These are phyloP conservation scores for Thereva nobilitata DNA, from an alignment of 2,888 invertebrate genomes.

Conservation along the genomic window DNA sequence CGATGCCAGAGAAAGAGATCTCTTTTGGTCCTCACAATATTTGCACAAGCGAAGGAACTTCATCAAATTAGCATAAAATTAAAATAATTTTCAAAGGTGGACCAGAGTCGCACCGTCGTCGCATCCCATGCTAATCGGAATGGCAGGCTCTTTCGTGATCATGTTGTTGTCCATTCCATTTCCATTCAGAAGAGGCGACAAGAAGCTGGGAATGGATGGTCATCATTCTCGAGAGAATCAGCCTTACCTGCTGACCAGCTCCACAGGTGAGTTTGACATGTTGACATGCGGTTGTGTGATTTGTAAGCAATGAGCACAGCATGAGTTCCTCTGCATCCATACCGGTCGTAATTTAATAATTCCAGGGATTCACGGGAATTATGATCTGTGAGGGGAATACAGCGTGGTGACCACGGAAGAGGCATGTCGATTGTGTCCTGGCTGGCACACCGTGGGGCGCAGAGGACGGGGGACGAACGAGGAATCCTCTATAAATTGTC, in stretches of 20 bases:
- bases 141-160: slow-evolving; percentile 9
- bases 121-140: background rate
- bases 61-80: slow-evolving; percentile 41
- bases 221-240: slow-evolving; percentile 3
- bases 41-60: slow-evolving; percentile 32
- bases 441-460: too few relatives aligned
- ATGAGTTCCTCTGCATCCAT: slow-evolving; percentile 19
- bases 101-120: slow-evolving; percentile 5
- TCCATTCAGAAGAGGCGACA: slow-evolving; percentile 11
- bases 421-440: too few relatives aligned
- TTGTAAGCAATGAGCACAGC: slow-evolving; percentile 36
- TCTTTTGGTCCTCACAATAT: background rate
- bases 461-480: background rate
- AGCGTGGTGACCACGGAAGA: slow-evolving; percentile 2
- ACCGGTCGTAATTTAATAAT: slow-evolving; percentile 14
- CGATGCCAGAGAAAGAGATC: too few relatives aligned
- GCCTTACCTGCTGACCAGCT: slow-evolving; percentile 15
- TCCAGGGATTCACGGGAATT: slow-evolving; percentile 1
- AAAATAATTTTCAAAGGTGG: slow-evolving; percentile 37
- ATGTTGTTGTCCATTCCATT: background rate
- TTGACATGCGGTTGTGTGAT: slow-evolving; percentile 39
- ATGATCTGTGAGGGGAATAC: slow-evolving; percentile 17
- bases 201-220: slow-evolving; percentile 12
- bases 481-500: slow-evolving; percentile 21
- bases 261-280: slow-evolving; percentile 37